Evolutionary conservation across 2,888 invertebrate species (phyloP), one percentile per base, ranked within the genome.

Genomic region (Tipula confusa): DNA sequence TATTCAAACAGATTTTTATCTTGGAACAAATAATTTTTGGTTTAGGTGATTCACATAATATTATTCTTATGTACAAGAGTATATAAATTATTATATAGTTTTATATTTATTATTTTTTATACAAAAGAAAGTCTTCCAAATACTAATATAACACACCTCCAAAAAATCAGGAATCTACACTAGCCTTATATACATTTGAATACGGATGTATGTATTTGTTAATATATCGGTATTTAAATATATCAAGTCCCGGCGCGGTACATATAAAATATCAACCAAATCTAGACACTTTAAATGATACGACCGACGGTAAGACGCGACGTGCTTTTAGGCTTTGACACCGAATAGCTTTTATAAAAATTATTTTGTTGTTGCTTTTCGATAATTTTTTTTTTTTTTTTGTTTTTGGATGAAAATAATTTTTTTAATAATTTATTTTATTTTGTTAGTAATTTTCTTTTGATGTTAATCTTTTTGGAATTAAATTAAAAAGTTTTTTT

Each of bases 301-400:
- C 64, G 80, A 18, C 82, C 18, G 82, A 33, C 31, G 31, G 82
- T 82, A 36, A 9, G 85, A 85, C 84, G 85, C 84, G 86, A 85
- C 87, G 87, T 87, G 88, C 88, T 88, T 88, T 88, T 89, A 89
- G 88, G 87, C 87, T 88, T 87, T 87, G 88, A 88, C 88, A 88
- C 88, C 88, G 87, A 88, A 89, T 88, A 87, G 89, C 88, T 89
- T 88, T 88, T 88, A 64, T 64, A 64, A 24, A 64, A 64, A 24
- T 9, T 64, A 24, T 24, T 18, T 64, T 64, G 64, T 64, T 64
- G 64, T 9, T 43, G 18, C 1, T 43, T 43, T 24, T 64, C 3
- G 64, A 64, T 64, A n/a, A n/a, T n/a, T n/a, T 64, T 18, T 18
- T 24, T 64, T 24, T 5, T 43, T 43, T n/a, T n/a, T 88, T 43